These are phyloP conservation scores for Sparidentex hasta DNA, from an alignment of 2,797 vertebrate species.

Conservation along the genomic window DNA sequence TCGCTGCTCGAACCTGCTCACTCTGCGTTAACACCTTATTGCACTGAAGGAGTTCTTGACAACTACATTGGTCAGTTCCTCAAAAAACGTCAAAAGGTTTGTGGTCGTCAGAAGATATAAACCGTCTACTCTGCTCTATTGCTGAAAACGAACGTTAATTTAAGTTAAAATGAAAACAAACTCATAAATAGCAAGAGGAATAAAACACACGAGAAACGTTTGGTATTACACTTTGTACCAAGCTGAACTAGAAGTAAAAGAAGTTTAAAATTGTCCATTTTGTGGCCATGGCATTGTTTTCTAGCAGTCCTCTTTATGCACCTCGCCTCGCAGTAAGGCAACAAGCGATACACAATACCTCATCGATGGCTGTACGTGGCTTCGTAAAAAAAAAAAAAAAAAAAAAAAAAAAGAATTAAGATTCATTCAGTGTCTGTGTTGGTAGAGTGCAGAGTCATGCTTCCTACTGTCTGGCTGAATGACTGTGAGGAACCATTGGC, in stretches of 20 bases:
- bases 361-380: constrained; percentile 43
- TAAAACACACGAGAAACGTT: constrained; percentile 61
- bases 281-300: constrained; percentile 26
- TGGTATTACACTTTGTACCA: constrained; percentile 55
- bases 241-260: constrained; percentile 27
- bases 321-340: constrained; percentile 56
- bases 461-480: constrained; percentile 40
- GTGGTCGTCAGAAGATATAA: constrained; percentile 9
- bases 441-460: constrained; percentile 43
- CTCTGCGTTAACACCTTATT: constrained; percentile 83
- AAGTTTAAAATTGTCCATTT: constrained; percentile 26
- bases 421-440: constrained; percentile 60
- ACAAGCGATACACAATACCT: constrained; percentile 36
- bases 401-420: constrained; percentile 21
- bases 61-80: constrained; percentile 82
- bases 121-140: constrained; percentile 26
- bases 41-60: constrained; percentile 88
- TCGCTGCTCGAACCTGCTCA: constrained; percentile 20
- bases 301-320: constrained; percentile 40
- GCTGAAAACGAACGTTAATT: constrained; percentile 84
- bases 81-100: constrained; percentile 9
- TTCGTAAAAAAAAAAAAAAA: constrained; percentile 17
- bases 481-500: constrained; percentile 58
- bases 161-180: constrained; percentile 55
- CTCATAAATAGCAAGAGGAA: constrained; percentile 88